Conservation (phyloP, 2,113 vertebrate species). For the Heterocephalus glaber region DNA sequence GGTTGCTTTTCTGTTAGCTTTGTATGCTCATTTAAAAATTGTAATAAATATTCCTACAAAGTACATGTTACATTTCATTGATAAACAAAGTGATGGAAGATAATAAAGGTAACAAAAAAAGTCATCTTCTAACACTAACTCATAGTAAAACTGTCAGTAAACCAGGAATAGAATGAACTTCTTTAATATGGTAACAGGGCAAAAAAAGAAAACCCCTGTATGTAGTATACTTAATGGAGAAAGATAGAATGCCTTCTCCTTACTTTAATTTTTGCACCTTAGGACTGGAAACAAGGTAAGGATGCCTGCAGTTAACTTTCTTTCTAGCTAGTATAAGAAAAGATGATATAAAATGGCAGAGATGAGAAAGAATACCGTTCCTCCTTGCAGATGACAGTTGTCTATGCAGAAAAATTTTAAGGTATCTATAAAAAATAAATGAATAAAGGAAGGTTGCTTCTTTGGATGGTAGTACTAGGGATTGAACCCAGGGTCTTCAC, state of each 20-base stretch:
- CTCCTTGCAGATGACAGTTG: neutral
- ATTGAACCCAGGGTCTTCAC: neutral
- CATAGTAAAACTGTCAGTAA: neutral
- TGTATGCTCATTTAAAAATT: slow-evolving; percentile 51
- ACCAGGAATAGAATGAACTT: neutral
- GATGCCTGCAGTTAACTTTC: too few relatives aligned
- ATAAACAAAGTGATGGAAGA: slow-evolving; percentile 48
- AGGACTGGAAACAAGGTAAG: neutral
- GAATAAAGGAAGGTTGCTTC: neutral
- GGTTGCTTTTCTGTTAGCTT: slow-evolving; percentile 34
- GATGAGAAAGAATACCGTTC: neutral
- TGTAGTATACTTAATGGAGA: neutral
- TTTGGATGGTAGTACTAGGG: neutral
- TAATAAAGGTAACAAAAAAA: neutral
- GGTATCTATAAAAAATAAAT: neutral
- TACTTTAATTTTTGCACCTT: neutral
- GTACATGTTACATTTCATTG: slow-evolving; percentile 61
- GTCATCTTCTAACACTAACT: neutral
- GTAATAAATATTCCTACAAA: slow-evolving; percentile 66
- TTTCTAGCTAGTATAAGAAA: neutral
- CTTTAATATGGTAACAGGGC: neutral
- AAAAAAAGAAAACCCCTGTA: neutral
- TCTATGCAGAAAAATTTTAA: neutral
- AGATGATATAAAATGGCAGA: neutral
- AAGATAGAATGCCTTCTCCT: neutral